Evolutionary conservation across 2,797 vertebrate species (phyloP).

Genomic region (Chelon auratus): DNA sequence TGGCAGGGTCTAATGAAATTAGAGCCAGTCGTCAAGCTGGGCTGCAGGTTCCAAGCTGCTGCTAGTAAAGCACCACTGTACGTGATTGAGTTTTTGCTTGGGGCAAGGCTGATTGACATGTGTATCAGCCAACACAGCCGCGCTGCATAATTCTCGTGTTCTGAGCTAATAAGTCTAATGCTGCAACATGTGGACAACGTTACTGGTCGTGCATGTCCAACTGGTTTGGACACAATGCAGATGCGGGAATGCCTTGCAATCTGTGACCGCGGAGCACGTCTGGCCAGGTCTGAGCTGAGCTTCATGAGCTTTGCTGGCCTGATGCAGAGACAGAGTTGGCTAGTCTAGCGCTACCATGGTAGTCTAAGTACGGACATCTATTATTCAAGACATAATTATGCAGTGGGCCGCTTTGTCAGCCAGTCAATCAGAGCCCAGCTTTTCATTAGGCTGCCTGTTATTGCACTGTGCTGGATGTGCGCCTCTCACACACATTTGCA

Average conservation of each 20-base stretch:
- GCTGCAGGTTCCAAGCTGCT: slow-evolving; percentile 43
- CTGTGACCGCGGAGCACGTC: slow-evolving; percentile 17
- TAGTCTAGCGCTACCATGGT: slow-evolving; percentile 60
- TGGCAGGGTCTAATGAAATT: slow-evolving; percentile 54
- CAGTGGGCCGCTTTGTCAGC: slow-evolving; percentile 80
- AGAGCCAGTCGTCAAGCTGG: slow-evolving; percentile 38
- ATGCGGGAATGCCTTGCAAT: slow-evolving; percentile 23
- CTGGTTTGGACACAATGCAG: slow-evolving; percentile 31
- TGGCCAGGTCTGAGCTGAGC: slow-evolving; percentile 16
- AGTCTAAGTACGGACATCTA: slow-evolving; percentile 80
- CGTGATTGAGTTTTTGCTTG: slow-evolving; percentile 18
- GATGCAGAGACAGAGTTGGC: slow-evolving; percentile 50
- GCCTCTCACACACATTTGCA: slow-evolving; percentile 36
- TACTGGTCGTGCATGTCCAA: slow-evolving; percentile 24
- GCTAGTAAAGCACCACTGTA: slow-evolving; percentile 27
- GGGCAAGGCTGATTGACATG: slow-evolving; percentile 44
- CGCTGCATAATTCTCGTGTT: slow-evolving; percentile 16
- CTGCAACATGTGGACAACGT: slow-evolving; percentile 14
- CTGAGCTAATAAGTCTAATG: slow-evolving; percentile 41
- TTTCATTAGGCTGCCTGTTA: slow-evolving; percentile 85
- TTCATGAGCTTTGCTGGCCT: slow-evolving; percentile 37
- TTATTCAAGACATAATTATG: slow-evolving; percentile 87
- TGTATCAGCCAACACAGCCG: slow-evolving; percentile 4
- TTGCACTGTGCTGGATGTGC: slow-evolving; percentile 65
- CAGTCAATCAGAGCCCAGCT: slow-evolving; percentile 82